Evolutionary conservation across 2,797 vertebrate species (phyloP).

Genomic region (Sorex maritimensis): DNA sequence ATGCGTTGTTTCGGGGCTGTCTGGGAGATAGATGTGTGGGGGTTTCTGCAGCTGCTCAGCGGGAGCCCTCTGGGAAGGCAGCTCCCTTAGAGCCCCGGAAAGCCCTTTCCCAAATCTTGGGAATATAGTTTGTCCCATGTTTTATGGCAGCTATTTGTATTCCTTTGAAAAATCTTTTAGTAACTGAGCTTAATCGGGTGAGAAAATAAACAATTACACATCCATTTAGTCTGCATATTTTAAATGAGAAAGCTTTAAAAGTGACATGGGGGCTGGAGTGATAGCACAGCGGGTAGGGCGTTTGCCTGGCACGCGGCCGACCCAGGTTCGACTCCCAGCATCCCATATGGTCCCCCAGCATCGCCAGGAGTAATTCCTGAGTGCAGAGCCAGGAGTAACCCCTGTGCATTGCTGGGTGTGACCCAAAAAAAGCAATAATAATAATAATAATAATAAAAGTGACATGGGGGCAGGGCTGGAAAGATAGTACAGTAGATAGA

Average conservation of each 20-base stretch:
- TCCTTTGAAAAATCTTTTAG: slow-evolving; percentile 56
- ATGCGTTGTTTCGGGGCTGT: not conserved
- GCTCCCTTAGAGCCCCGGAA: not conserved
- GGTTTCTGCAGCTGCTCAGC: not conserved
- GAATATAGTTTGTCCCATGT: not conserved
- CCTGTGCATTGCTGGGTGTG: too few relatives aligned
- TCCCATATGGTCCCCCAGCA: too few relatives aligned
- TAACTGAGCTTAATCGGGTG: not conserved
- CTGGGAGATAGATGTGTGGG: not conserved
- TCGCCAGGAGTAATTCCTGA: too few relatives aligned
- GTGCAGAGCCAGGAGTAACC: too few relatives aligned
- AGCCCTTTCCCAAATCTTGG: slow-evolving; percentile 11
- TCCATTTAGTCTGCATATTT: not conserved
- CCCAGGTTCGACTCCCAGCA: too few relatives aligned
- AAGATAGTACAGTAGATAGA: too few relatives aligned
- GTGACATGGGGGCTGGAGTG: too few relatives aligned
- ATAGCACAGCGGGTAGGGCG: too few relatives aligned
- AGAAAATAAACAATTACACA: slow-evolving; percentile 46
- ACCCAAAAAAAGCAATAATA: too few relatives aligned
- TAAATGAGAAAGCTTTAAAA: slow-evolving; percentile 9
- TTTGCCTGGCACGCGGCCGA: too few relatives aligned
- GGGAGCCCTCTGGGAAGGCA: not conserved
- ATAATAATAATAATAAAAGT: too few relatives aligned
- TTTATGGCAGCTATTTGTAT: slow-evolving; percentile 3
- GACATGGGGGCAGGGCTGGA: too few relatives aligned